Evolutionary conservation across 2,888 invertebrate genomes (phyloP).

Genomic region (Rhabditoides inermis): DNA sequence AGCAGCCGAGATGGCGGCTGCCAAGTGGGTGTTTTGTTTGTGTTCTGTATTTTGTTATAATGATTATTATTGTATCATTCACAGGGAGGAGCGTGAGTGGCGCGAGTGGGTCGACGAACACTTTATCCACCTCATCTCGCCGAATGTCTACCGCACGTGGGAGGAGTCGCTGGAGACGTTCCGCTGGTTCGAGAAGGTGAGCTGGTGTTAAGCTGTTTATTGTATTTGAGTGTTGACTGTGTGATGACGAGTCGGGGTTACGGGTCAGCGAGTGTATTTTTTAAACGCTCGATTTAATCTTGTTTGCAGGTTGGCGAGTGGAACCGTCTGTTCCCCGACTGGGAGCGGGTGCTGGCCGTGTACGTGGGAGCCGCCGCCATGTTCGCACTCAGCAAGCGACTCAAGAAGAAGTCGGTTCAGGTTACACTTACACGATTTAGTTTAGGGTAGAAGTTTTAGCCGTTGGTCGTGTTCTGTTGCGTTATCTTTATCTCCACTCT

Average conservation of each 20-base stretch:
- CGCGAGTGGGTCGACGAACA: conserved; percentile 84
- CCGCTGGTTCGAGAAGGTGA: conserved; percentile 71
- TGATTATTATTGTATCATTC: no score
- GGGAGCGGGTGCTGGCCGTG: conserved; percentile 78
- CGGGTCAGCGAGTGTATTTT: no score
- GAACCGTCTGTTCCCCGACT: conserved; percentile 75
- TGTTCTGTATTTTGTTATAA: no score
- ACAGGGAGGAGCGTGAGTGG: conserved; percentile 85
- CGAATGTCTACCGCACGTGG: conserved; percentile 84
- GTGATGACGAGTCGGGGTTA: neutral
- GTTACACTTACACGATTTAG: no score
- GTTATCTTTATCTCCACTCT: no score
- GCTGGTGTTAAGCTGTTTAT: conserved; percentile 28
- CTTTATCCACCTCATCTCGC: conserved; percentile 84
- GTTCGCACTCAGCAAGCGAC: conserved; percentile 79
- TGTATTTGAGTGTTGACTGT: no score
- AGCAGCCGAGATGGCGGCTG: conserved; percentile 22
- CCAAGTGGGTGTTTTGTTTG: conserved; percentile 17
- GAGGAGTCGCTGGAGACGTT: conserved; percentile 82
- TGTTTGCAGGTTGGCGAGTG: conserved; percentile 70
- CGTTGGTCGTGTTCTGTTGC: no score
- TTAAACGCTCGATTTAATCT: neutral
- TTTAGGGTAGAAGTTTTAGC: no score
- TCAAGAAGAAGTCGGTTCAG: conserved; percentile 67
- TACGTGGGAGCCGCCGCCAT: conserved; percentile 86